These are phyloP conservation scores for Poeciliopsis paucimaculata DNA, from an alignment of 2,797 vertebrate genomes.

Conservation along the genomic window DNA sequence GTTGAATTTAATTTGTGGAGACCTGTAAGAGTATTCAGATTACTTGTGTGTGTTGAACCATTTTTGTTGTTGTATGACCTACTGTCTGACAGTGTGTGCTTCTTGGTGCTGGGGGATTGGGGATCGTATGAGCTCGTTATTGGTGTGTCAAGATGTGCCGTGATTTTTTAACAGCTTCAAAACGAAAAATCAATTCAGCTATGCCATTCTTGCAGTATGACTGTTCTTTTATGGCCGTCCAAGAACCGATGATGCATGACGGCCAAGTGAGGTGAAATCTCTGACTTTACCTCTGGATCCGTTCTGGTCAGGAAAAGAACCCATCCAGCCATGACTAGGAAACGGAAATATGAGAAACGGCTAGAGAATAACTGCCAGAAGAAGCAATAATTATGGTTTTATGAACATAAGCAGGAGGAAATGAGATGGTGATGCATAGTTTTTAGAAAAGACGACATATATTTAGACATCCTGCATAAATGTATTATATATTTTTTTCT, in stretches of 20 bases:
- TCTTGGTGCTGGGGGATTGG: background rate
- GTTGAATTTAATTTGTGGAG: background rate
- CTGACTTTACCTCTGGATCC: background rate
- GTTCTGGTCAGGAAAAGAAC: background rate
- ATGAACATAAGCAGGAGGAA: background rate
- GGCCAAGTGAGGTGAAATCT: background rate
- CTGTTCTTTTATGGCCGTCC: background rate
- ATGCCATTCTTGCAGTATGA: background rate
- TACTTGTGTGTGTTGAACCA: background rate
- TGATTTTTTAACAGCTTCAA: background rate
- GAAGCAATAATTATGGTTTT: slow-evolving; percentile 4
- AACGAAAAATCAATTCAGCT: background rate
- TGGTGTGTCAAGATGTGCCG: background rate
- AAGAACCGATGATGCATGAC: background rate
- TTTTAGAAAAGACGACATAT: background rate
- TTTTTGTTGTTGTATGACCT: background rate
- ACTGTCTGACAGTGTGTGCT: background rate
- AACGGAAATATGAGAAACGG: background rate
- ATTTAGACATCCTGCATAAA: background rate
- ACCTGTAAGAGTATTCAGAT: background rate
- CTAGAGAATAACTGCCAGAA: background rate
- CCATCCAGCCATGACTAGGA: background rate
- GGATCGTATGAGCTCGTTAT: background rate
- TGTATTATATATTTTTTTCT: background rate
- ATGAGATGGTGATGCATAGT: background rate